Evolutionary conservation across 2,113 vertebrate species (phyloP).

Genomic region (Carettochelys insculpta): DNA sequence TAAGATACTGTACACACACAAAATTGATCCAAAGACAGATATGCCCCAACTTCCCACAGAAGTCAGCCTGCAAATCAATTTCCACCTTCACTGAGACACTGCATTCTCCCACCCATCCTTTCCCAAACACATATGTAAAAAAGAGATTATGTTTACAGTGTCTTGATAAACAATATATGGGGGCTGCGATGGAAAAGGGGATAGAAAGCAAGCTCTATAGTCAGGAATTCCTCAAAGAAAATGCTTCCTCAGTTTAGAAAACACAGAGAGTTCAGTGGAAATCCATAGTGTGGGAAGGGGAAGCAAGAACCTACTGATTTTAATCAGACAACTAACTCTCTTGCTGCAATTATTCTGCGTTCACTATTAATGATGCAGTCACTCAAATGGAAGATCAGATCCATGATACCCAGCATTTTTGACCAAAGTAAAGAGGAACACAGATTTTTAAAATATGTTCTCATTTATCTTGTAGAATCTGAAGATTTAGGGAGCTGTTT

Average conservation of each 20-base stretch:
- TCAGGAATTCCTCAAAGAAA: background rate
- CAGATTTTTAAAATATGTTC: background rate
- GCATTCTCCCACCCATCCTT: background rate
- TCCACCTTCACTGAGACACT: background rate
- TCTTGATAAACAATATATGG: background rate
- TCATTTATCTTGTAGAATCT: background rate
- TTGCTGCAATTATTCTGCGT: too few relatives aligned
- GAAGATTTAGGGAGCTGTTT: background rate
- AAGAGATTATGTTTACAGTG: background rate
- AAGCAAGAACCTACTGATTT: background rate
- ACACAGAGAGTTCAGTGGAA: background rate
- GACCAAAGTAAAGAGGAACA: background rate
- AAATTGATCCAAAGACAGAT: background rate
- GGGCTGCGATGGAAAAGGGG: background rate
- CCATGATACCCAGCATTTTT: background rate
- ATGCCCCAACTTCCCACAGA: background rate
- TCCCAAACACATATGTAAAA: background rate
- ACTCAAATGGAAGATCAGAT: background rate
- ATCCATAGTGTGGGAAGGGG: background rate
- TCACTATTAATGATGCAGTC: background rate
- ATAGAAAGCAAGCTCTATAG: background rate
- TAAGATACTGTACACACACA: background rate
- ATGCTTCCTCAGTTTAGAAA: background rate
- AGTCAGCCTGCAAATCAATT: background rate
- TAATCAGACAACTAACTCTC: background rate